Base-by-base conservation (phyloP, 2,888 invertebrate species). In the Linnaemya tessellans region DNA sequence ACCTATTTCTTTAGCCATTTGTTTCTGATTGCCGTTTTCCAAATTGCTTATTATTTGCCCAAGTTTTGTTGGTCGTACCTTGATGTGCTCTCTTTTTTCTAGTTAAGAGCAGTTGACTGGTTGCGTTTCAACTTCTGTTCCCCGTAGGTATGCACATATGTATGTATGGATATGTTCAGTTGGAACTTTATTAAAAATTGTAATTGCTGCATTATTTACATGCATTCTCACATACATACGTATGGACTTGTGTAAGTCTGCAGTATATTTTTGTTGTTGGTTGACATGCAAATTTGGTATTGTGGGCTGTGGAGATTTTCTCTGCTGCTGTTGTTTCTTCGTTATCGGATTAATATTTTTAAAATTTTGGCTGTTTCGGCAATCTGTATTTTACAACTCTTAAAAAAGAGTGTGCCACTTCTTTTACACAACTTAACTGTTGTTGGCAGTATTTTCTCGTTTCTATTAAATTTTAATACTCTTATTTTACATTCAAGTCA, bases 121-220 rank as follows among this genome's bases (percentile, higher is more conserved):
- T 73, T 58, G 77, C 58, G 58, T 65, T 73, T 58, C 46, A 65
- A 73, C 65, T 80, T 80, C 10, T 58, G 38, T 58, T 41, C 49
- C 30, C 46, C 51, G 41, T 73, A 60, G 20, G 30, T 79, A 60
- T 62, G 88, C 73, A 1, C 51, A 38, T 46, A 58, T 30, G 30
- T 20, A 35, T 49, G 18, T 49, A n/a, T 3, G 30, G 30, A 30
- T 30, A 5, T 30, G 5, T n/a, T n/a, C n/a, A n/a, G 56, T 58
- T 60, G 10, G 35, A 60, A 60, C 7, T 65, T 80, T 82, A 35
- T 60, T 83, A 46, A 60, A n/a, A 71, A 64, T 65, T 71, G 82
- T 58, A 67, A 81, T 41, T 71, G 84, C 51, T 62, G 87, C 43
- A 84, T 81, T 77, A 49, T 65, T 81, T 20, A 67, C 58, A n/a